A percentile compares a stretch with the other conserved stretches of the same genome.
phyloP scores from a whole-genome alignment of 2,797 vertebrate species.

The Adelosebastes latens region DNA sequence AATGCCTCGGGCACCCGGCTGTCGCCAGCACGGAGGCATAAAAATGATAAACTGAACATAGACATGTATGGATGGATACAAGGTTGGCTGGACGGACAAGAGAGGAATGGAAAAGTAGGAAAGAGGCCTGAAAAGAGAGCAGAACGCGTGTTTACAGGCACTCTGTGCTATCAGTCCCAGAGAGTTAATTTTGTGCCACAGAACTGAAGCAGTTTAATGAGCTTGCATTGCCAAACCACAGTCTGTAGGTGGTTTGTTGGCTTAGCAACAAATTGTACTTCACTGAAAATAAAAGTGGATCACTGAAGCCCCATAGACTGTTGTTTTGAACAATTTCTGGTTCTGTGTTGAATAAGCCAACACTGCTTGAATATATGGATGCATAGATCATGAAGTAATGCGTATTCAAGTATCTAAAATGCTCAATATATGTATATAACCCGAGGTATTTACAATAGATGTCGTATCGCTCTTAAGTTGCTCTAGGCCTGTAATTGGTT shows the following conservation, averaged over 20 bases:
- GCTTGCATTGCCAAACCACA: conserved; percentile 61
- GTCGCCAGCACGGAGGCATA: neutral
- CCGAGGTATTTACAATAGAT: neutral
- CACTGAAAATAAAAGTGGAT: conserved; percentile 61
- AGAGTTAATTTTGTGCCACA: conserved; percentile 45
- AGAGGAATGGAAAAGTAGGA: neutral
- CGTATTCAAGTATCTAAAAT: neutral
- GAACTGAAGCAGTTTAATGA: conserved; percentile 63
- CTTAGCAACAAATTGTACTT: conserved; percentile 51
- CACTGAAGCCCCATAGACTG: conserved; percentile 51
- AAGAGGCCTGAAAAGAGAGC: neutral
- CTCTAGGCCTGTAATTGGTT: neutral
- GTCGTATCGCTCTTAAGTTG: neutral
- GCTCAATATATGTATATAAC: neutral
- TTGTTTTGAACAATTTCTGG: conserved; percentile 21
- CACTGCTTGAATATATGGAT: conserved; percentile 6
- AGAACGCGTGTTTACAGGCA: neutral
- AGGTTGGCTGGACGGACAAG: neutral
- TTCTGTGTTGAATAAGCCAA: conserved; percentile 13
- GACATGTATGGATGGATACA: neutral
- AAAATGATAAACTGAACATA: neutral
- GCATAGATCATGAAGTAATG: neutral
- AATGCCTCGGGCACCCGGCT: no score
- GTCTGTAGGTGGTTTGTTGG: conserved; percentile 66
- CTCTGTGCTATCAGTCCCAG: conserved; percentile 13